phyloP scores from a whole-genome alignment of 2,888 invertebrate species.

The Drosophila sordidula region DNA sequence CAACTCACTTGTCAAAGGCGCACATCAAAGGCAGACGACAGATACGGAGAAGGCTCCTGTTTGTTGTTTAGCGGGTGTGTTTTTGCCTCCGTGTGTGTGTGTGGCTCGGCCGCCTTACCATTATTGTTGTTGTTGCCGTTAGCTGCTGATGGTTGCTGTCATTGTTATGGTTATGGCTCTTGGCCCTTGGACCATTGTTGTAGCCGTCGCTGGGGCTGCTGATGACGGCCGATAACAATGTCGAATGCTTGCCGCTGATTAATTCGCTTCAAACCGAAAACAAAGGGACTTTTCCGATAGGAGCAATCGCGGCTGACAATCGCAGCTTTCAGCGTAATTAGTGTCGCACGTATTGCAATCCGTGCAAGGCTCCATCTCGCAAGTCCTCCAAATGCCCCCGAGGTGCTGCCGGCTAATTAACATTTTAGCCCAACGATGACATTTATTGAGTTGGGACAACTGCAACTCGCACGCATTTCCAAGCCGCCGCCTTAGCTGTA shows the following conservation, averaged over 20 bases:
- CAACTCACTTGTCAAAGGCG: conserved; percentile 85
- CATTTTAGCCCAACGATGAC: conserved; percentile 49
- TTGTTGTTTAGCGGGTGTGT: conserved; percentile 54
- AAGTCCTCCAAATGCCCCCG: conserved; percentile 18
- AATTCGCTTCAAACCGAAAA: conserved; percentile 71
- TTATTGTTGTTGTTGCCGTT: conserved; percentile 32
- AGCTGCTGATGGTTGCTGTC: conserved; percentile 60
- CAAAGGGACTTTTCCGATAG: conserved; percentile 67
- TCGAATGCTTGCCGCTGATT: conserved; percentile 74
- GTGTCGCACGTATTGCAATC: conserved; percentile 33
- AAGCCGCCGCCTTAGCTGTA: neutral
- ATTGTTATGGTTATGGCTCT: conserved; percentile 62
- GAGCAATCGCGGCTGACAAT: conserved; percentile 49
- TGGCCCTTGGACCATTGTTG: conserved; percentile 48
- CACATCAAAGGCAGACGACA: conserved; percentile 83
- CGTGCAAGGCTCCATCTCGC: conserved; percentile 15
- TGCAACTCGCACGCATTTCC: conserved; percentile 30
- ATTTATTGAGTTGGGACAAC: conserved; percentile 61
- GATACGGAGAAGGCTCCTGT: conserved; percentile 63
- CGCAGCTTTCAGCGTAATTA: conserved; percentile 64
- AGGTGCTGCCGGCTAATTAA: conserved; percentile 45
- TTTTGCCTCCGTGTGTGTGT: conserved; percentile 7
- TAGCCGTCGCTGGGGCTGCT: conserved; percentile 45
- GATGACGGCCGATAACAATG: conserved; percentile 77
- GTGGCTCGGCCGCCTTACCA: conserved; percentile 12